These are phyloP conservation scores for Drosophila longiperda DNA, from an alignment of 2,888 invertebrate species.

Conservation along the genomic window DNA sequence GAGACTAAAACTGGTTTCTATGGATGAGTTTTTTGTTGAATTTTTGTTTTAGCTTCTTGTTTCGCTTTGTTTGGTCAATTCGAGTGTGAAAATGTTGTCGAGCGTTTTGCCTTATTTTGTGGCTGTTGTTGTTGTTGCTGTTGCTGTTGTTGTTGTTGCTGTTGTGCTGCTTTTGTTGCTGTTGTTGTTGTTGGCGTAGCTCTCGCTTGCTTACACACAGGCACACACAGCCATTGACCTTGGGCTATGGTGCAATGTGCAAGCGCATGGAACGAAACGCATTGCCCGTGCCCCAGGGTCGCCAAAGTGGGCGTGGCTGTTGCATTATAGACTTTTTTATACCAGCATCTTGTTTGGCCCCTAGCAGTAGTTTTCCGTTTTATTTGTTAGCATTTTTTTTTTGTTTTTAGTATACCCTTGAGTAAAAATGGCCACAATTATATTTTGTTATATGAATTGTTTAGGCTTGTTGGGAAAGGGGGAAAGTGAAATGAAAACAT, in stretches of 20 bases:
- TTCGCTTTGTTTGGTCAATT: constrained; percentile 76
- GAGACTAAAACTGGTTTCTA: constrained; percentile 21
- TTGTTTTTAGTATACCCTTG: constrained; percentile 36
- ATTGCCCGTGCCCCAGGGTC: constrained; percentile 50
- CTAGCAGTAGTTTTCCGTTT: constrained; percentile 62
- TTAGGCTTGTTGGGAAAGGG: background rate
- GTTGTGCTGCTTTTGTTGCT: constrained; percentile 13
- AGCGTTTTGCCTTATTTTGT: constrained; percentile 49
- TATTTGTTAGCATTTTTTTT: background rate
- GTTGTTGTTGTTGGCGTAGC: constrained; percentile 30
- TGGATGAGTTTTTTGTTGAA: constrained; percentile 7
- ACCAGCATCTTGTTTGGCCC: constrained; percentile 40
- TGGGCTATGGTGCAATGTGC: constrained; percentile 68
- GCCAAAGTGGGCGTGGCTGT: constrained; percentile 16
- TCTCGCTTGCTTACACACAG: constrained; percentile 55
- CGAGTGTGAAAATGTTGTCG: constrained; percentile 79
- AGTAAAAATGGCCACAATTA: constrained; percentile 16
- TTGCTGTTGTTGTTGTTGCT: constrained; percentile 24
- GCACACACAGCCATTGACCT: constrained; percentile 64
- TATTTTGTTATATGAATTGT: constrained; percentile 4
- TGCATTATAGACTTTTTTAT: constrained; percentile 37
- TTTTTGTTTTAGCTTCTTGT: constrained; percentile 20
- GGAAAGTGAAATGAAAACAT: background rate
- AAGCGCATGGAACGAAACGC: constrained; percentile 66
- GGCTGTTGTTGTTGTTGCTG: constrained; percentile 21